phyloP scores from a whole-genome alignment of 2,888 invertebrate species.

The Eretmocerus hayati region DNA sequence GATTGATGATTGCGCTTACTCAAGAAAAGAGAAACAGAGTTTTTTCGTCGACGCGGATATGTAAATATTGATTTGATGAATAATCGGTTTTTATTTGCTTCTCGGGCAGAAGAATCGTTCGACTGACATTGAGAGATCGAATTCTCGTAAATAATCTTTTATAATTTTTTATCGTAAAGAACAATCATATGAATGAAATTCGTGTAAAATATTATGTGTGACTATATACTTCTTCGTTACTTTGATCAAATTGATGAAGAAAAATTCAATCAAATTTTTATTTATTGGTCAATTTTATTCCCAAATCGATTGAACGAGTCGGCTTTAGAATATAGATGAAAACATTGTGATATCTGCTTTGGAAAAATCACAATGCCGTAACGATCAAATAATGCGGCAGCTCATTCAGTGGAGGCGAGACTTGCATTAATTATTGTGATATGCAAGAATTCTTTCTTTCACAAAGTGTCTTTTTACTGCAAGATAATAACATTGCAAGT shows the following conservation, averaged over 20 bases:
- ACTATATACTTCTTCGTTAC: constrained; percentile 15
- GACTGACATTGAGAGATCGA: constrained; percentile 10
- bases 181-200: constrained; percentile 12
- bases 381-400: constrained; percentile 16
- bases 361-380: constrained; percentile 12
- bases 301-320: constrained; percentile 7
- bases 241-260: constrained; percentile 1
- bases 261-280: constrained; percentile 10
- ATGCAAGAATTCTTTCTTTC: too few species aligned
- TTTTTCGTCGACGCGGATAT: constrained; percentile 4
- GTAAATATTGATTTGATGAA: constrained; percentile 23
- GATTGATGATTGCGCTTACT: constrained; percentile 16
- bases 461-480: too few species aligned
- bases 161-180: constrained; percentile 8
- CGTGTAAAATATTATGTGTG: constrained; percentile 11
- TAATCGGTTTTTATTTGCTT: constrained; percentile 19
- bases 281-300: constrained; percentile 12
- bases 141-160: constrained; percentile 7
- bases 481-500: constrained; percentile 15
- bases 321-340: constrained; percentile 13
- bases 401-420: constrained; percentile 10
- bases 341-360: constrained; percentile 20
- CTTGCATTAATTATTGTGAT: constrained; percentile 6
- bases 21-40: constrained; percentile 1
- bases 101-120: constrained; percentile 11